phyloP scores from a whole-genome alignment of 2,113 vertebrate genomes.

The Austrofundulus limnaeus region DNA sequence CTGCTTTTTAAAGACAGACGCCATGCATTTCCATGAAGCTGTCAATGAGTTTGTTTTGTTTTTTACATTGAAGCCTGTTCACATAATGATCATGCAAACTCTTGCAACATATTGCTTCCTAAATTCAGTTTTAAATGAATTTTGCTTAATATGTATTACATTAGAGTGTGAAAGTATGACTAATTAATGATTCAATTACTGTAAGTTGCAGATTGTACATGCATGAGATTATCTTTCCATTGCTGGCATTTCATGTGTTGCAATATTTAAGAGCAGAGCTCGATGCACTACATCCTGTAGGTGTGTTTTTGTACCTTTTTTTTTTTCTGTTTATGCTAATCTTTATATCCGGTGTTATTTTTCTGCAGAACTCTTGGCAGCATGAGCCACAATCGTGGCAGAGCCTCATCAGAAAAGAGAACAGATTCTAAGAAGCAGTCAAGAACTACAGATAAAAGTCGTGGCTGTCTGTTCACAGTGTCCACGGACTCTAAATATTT shows the following conservation, averaged over 20 bases:
- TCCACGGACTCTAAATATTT: slow-evolving; percentile 19
- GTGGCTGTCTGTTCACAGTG: neutral
- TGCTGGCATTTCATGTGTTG: neutral
- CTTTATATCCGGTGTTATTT: slow-evolving; percentile 4
- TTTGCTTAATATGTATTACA: no score
- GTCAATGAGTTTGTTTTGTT: neutral
- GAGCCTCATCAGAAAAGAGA: slow-evolving; percentile 27
- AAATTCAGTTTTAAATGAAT: neutral
- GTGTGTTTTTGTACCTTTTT: neutral
- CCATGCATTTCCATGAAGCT: neutral
- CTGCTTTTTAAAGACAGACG: no score
- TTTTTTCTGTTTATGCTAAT: neutral
- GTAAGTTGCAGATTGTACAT: neutral
- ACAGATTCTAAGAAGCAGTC: slow-evolving; percentile 24
- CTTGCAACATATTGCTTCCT: neutral
- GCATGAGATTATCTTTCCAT: no score
- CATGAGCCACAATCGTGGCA: slow-evolving; percentile 54
- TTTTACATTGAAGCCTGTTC: no score
- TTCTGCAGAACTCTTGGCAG: slow-evolving; percentile 39
- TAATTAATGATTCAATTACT: neutral
- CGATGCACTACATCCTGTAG: slow-evolving; percentile 1
- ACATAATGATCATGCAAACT: no score
- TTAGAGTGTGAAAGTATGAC: neutral
- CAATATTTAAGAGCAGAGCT: neutral
- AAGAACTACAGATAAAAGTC: slow-evolving; percentile 31